Evolutionary conservation across 30 jellyfish, hydroid and myxozoan genomes (phyloP), one percentile per base, ranked within the genome.

Genomic region (Turritopsis rubra): DNA sequence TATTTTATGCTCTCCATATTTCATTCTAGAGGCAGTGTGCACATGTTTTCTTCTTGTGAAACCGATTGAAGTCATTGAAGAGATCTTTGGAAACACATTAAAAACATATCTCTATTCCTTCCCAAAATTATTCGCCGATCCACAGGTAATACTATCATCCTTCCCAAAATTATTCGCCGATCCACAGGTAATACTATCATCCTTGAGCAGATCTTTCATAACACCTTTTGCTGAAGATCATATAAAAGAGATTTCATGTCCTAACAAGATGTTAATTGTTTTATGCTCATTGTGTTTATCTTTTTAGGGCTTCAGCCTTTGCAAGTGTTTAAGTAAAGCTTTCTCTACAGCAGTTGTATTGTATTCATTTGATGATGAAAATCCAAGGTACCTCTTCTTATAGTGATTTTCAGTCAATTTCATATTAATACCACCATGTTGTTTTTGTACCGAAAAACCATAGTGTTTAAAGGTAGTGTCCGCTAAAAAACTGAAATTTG

Each of bases 61-160:
- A 54, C 88, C 88, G 8, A 27, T 81, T 21, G 30, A 54, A 54
- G 24, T 81, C 74, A 21, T 81, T 68, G 76, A 53, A 23, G 85
- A 23, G 53, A 24, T 79, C 13, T 79, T 79, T 53, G 54, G 28
- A 1, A 53, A 79, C 18, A 68, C 77, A 8, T 68, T 68, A 68
- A 23, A 68, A 27, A n/a, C 77, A 7, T 27, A n/a, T 20, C 54
- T 31, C 22, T 53, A 52, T 21, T 0, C 30, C 53, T 79, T 28
- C 19, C 52, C 66, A 79, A 54, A 22, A 79, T 29, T 19, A 22
- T 54, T 79, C 30, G 76, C 85, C 16, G 85, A 79, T 53, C 85
- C 85, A 79, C 85, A 79, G 53, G 85, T 79, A 79, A 19, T 72
- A 23, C 30, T 76, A 18, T 21, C n/a, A n/a, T 0, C 21, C 25